phyloP scores from a whole-genome alignment of 2,888 invertebrate species.

The Limnephilus rhombicus region DNA sequence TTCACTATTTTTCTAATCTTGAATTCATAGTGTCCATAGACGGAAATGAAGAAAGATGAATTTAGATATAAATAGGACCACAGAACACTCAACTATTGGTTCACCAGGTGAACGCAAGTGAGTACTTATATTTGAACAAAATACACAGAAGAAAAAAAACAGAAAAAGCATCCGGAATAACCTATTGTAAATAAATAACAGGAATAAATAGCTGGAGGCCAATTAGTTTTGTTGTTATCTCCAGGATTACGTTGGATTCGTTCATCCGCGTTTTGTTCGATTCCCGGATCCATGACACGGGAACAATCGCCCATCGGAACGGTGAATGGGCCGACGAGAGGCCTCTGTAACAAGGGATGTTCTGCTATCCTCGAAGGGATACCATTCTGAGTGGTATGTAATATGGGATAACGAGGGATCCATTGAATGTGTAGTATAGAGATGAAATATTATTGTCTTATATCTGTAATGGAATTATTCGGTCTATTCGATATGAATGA shows the following conservation, averaged over 20 bases:
- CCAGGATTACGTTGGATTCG: neutral
- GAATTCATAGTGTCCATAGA: too few species aligned
- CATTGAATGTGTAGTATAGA: neutral
- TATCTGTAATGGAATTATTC: neutral
- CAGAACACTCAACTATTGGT: too few species aligned
- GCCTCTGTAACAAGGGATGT: neutral
- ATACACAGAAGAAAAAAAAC: neutral
- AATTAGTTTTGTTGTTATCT: neutral
- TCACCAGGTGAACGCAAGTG: too few species aligned
- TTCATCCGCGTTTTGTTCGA: slow-evolving; percentile 8
- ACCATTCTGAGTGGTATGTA: too few species aligned
- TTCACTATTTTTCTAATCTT: too few species aligned
- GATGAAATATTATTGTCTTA: neutral
- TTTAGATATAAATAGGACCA: too few species aligned
- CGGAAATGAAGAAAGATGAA: too few species aligned
- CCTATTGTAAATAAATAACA: neutral
- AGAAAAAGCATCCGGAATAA: neutral
- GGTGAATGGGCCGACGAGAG: neutral
- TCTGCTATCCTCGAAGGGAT: neutral
- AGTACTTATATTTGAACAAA: neutral
- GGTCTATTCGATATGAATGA: neutral
- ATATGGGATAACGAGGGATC: neutral
- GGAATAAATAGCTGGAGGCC: neutral
- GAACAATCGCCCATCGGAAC: neutral
- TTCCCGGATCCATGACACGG: neutral